These are phyloP conservation scores for Drosophila virilis DNA, from an alignment of 1,140 invertebrate genomes.

Conservation along the genomic window DNA sequence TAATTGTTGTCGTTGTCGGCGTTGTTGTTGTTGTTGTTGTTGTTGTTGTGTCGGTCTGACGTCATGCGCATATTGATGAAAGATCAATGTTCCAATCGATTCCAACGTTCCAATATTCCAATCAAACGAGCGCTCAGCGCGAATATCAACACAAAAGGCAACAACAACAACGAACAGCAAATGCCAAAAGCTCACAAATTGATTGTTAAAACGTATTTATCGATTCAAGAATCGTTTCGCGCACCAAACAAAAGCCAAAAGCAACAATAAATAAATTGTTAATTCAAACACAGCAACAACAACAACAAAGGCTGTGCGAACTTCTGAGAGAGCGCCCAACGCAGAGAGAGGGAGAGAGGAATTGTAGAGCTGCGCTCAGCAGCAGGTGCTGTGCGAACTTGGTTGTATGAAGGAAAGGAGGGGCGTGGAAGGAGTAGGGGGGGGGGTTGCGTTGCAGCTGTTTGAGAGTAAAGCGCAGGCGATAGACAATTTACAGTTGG, in stretches of 20 bases:
- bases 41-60: slow-evolving; percentile 61
- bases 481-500: not conserved
- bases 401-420: no score
- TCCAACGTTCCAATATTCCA: not conserved
- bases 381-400: not conserved
- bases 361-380: not conserved
- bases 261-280: slow-evolving; percentile 1
- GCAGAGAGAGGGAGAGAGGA: no score
- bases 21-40: slow-evolving; percentile 6
- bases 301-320: slow-evolving; percentile 2
- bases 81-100: slow-evolving; percentile 12
- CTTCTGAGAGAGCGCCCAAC: not conserved
- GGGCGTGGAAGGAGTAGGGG: no score
- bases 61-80: slow-evolving; percentile 55
- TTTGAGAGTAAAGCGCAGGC: not conserved
- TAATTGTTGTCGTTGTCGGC: slow-evolving; percentile 35
- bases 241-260: slow-evolving; percentile 31
- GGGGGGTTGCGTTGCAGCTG: not conserved
- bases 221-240: slow-evolving; percentile 72
- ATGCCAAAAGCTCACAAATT: slow-evolving; percentile 48
- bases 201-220: slow-evolving; percentile 70
- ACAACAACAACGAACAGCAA: slow-evolving; percentile 21
- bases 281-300: not conserved
- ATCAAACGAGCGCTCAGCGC: slow-evolving; percentile 37
- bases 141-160: slow-evolving; percentile 49